A percentile compares a stretch with the other conserved stretches of the same genome.
Conservation (phyloP, 2,888 invertebrate genomes). For the Cerastis rubricosa region DNA sequence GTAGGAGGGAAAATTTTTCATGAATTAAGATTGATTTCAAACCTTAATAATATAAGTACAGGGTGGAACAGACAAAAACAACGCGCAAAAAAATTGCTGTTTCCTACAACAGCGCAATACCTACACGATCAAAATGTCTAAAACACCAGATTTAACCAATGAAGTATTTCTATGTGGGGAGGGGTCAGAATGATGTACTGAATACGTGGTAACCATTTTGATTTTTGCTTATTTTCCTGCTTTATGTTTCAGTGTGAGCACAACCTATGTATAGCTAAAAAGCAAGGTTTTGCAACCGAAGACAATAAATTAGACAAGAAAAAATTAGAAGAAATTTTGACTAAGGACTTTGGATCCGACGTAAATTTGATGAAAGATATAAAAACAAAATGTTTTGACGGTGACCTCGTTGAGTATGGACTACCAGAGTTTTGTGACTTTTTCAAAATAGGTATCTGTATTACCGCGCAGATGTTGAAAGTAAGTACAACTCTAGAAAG, state of each 20-base stretch:
- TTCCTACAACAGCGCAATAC: too few relatives aligned
- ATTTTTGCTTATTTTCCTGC: background rate
- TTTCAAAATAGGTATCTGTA: slow-evolving; percentile 29
- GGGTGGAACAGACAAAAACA: too few relatives aligned
- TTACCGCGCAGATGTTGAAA: slow-evolving; percentile 14
- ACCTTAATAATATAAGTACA: too few relatives aligned
- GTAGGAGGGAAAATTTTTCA: too few relatives aligned
- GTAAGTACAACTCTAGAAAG: slow-evolving; percentile 31
- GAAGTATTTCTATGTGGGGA: too few relatives aligned
- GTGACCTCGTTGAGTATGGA: slow-evolving; percentile 36
- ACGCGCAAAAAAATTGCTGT: too few relatives aligned
- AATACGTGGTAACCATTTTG: too few relatives aligned
- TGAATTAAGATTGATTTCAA: background rate
- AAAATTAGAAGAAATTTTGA: slow-evolving; percentile 46
- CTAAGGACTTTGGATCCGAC: slow-evolving; percentile 29
- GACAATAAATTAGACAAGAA: slow-evolving; percentile 66
- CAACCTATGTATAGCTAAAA: slow-evolving; percentile 69
- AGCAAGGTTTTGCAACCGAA: slow-evolving; percentile 65
- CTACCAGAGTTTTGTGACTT: slow-evolving; percentile 39
- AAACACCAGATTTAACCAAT: too few relatives aligned
- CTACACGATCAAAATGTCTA: too few relatives aligned
- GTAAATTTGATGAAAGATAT: slow-evolving; percentile 17
- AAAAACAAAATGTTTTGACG: slow-evolving; percentile 30
- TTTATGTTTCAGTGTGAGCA: slow-evolving; percentile 69
- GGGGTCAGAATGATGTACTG: too few relatives aligned